Base-by-base conservation (phyloP, 2,888 invertebrate species). In the Altica lythri region DNA sequence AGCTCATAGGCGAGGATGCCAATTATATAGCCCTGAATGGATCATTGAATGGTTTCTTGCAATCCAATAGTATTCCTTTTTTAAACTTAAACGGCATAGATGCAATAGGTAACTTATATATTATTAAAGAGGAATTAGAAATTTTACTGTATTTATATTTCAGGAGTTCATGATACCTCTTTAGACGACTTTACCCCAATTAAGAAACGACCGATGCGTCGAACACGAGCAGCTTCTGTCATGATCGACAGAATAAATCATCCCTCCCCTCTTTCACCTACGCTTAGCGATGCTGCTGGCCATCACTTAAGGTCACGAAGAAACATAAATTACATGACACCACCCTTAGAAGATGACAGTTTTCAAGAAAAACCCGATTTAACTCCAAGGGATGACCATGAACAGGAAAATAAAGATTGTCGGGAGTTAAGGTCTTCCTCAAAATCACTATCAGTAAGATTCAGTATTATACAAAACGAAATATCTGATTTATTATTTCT, bases 21-120 rank as follows among this genome's bases (percentile, higher is more conserved):
- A 89, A 90, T 75, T 91, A 87, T 75, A 78, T 88, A 29, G 84
- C 88, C 5, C 77, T 91, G 46, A 90, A 91, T 72, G 82, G 83
- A 14, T 80, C 90, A 55, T 44, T 61, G 17, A 63, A 61, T 37
- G 89, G 90, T 55, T 68, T 69, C 56, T 78, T 81, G 14, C 85
- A 87, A 46, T 82, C 86, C 0, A 86, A 84, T 73, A 85, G 89
- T 13, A 80, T 84, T 64, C 81, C 85, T 35, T 88, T 89, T 77
- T 79, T 89, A 13, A 83, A 84, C 66, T 72, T 80, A 53, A 80
- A 84, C 76, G 72, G 78, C 70, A 68, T 81, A 57, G 78, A 79
- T 52, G 65, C 68, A 17, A 68, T 72, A 64, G 71, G 72, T 71
- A 57, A 58, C 56, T 54, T 17, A 9, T 25, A 10, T 35, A 12